A percentile compares a stretch with the other conserved stretches of the same genome.
Conservation (phyloP, 2,113 vertebrate genomes). For the Globicephala melas region DNA sequence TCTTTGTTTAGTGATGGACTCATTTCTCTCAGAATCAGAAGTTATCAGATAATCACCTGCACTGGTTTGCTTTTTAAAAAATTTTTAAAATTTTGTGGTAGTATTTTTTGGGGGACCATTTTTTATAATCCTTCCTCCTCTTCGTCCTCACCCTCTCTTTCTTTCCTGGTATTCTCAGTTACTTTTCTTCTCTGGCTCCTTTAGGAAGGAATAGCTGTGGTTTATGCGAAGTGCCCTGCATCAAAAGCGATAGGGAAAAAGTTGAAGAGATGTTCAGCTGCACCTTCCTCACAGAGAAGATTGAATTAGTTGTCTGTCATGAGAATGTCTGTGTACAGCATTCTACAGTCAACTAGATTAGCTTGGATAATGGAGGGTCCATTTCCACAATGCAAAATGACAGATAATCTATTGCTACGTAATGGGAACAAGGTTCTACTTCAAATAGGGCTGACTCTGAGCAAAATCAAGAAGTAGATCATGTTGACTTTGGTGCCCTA, state of each 20-base stretch:
- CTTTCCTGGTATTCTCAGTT: not conserved
- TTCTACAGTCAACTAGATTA: constrained; percentile 61
- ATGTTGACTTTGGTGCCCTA: constrained; percentile 8
- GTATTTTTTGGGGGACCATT: not conserved
- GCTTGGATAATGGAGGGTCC: constrained; percentile 59
- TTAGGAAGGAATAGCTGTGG: not conserved
- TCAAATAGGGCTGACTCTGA: constrained; percentile 56
- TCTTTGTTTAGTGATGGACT: not conserved
- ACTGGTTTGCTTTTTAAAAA: not conserved
- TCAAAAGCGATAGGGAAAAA: constrained; percentile 8
- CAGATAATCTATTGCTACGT: constrained; percentile 74
- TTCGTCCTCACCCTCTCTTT: not conserved
- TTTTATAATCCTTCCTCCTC: not conserved
- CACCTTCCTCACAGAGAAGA: constrained; percentile 54
- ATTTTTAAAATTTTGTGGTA: not conserved
- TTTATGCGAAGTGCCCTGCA: not conserved
- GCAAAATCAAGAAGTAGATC: constrained; percentile 40
- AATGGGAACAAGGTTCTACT: constrained; percentile 65
- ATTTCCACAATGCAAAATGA: constrained; percentile 73
- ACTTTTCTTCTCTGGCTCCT: not conserved
- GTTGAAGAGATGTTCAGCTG: constrained; percentile 46
- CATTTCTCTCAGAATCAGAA: not conserved
- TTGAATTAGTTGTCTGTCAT: constrained; percentile 64
- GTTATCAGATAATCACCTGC: not conserved
- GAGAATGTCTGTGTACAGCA: constrained; percentile 42